These are phyloP conservation scores for Portunus trituberculatus DNA, from an alignment of 1,140 invertebrate species.

Conservation along the genomic window DNA sequence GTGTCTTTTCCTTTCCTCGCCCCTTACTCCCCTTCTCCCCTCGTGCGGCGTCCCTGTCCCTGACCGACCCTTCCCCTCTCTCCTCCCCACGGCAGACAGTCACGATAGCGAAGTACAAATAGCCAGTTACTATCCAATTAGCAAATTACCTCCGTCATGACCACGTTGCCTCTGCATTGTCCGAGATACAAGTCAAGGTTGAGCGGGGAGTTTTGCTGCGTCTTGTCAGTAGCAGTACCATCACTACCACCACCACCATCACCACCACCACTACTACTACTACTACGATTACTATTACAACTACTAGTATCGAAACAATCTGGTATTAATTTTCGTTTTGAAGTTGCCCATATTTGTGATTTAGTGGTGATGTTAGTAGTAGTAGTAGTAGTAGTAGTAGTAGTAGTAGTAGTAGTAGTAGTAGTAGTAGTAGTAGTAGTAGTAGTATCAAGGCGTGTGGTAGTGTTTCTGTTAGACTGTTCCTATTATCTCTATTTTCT, in stretches of 20 bases:
- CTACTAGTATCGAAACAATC: background rate
- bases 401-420: constrained; percentile 13
- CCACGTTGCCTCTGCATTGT: background rate
- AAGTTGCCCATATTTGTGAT: no score
- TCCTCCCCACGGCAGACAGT: background rate
- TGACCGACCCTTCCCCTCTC: background rate
- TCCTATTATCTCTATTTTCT: no score
- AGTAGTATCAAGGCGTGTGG: background rate
- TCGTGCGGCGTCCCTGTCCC: background rate
- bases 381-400: constrained; percentile 14
- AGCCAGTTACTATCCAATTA: constrained; percentile 13
- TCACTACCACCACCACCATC: background rate
- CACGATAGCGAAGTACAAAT: constrained; percentile 22
- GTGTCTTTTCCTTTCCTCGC: background rate
- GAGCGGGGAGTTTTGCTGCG: background rate
- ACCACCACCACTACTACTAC: background rate
- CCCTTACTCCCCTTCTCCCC: background rate
- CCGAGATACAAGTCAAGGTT: background rate
- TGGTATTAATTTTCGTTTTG: no score
- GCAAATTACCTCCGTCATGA: constrained; percentile 7
- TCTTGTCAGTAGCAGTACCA: background rate
- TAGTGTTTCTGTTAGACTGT: background rate
- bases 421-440: constrained; percentile 22
- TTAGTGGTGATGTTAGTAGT: background rate
- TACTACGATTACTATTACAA: background rate